These are phyloP conservation scores for Pseudonaja textilis DNA, from an alignment of 2,113 vertebrate species.

Conservation along the genomic window DNA sequence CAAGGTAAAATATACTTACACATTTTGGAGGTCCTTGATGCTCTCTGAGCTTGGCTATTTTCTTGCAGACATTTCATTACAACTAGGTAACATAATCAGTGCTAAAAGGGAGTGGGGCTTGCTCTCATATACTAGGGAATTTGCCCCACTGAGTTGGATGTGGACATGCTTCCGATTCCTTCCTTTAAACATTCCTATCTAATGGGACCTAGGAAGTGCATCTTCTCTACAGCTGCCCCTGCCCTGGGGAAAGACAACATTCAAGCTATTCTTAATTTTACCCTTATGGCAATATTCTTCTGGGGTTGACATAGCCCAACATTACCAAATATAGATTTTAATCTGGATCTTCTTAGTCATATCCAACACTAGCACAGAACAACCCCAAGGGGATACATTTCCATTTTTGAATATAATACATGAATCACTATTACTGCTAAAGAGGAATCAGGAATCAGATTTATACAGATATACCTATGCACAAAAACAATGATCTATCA, in stretches of 20 bases:
- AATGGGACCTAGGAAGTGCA: background rate
- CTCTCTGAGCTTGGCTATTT: background rate
- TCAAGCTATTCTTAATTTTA: background rate
- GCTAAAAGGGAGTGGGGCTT: background rate
- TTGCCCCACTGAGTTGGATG: background rate
- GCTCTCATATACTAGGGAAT: background rate
- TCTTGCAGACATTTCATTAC: background rate
- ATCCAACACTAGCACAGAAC: background rate
- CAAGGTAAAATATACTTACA: background rate
- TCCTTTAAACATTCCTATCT: background rate
- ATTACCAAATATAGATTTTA: background rate
- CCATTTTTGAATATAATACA: background rate
- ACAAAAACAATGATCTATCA: background rate
- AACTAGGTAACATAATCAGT: background rate
- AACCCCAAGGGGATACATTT: background rate
- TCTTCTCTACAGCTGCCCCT: background rate
- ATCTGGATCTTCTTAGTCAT: background rate
- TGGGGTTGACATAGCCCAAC: background rate
- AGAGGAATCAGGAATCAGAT: background rate
- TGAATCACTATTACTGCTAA: background rate
- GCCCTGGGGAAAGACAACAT: background rate
- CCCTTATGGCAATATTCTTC: background rate
- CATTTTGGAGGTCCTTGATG: background rate
- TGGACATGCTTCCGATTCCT: background rate
- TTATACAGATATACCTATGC: background rate